A percentile compares a stretch with the other conserved stretches of the same genome.
Evolutionary conservation across 2,797 vertebrate genomes (phyloP).

Genomic region (Eulemur coronatus): DNA sequence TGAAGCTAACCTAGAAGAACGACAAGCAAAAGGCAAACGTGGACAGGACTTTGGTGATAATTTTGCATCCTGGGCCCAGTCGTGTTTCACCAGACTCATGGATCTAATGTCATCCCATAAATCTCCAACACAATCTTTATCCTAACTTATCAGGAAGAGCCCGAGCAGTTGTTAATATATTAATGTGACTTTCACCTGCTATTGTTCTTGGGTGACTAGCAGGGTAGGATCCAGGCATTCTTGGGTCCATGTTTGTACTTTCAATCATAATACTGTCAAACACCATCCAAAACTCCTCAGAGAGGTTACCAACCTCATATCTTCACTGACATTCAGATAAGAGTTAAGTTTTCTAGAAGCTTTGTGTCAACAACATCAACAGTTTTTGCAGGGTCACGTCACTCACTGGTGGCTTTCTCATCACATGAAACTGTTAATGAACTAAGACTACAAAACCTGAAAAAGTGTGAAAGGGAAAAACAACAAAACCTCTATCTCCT

Average conservation of each 20-base stretch:
- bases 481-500: neutral
- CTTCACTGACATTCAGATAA: conserved; percentile 28
- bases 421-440: neutral
- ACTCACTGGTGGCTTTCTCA: neutral
- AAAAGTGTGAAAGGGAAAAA: neutral
- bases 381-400: neutral
- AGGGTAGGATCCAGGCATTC: neutral
- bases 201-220: neutral
- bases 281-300: rapidly evolving
- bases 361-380: conserved; percentile 18
- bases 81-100: neutral
- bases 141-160: neutral
- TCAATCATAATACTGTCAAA: too few relatives aligned
- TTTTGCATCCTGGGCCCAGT: neutral
- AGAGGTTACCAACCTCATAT: neutral
- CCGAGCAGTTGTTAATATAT: neutral
- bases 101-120: too few relatives aligned
- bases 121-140: neutral
- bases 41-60: too few relatives aligned
- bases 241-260: neutral
- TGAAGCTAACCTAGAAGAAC: neutral
- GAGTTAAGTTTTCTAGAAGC: neutral
- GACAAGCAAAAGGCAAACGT: neutral
- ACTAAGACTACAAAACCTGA: neutral
- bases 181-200: neutral